Conservation (phyloP, 1,140 invertebrate genomes). For the Drosophila repleta region DNA sequence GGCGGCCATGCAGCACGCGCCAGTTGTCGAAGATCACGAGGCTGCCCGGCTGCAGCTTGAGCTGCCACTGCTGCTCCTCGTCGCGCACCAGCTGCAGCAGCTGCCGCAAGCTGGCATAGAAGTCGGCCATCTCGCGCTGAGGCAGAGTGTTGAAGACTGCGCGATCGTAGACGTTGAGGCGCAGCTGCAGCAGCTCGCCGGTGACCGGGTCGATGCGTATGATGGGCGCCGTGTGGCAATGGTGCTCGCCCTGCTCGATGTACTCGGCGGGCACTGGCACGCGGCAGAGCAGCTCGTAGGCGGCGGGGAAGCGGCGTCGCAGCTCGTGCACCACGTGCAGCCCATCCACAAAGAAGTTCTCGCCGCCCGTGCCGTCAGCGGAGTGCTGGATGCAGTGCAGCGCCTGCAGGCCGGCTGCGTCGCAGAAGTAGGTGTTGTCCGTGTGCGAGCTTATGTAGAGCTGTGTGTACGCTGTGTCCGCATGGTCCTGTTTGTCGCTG, state of each 20-base stretch:
- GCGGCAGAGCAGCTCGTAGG: conserved; percentile 86
- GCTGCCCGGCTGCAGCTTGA: conserved; percentile 87
- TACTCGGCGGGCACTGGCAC: conserved; percentile 87
- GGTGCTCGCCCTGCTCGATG: conserved; percentile 86
- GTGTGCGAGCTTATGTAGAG: conserved; percentile 85
- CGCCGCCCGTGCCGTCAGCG: conserved; percentile 86
- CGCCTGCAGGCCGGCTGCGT: conserved; percentile 89
- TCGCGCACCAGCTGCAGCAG: conserved; percentile 86
- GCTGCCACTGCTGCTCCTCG: conserved; percentile 85
- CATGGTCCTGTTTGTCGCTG: conserved; percentile 85
- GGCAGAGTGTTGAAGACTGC: conserved; percentile 86
- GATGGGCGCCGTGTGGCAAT: conserved; percentile 85
- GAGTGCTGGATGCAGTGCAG: conserved; percentile 88
- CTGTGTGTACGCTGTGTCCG: conserved; percentile 89
- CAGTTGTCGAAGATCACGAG: conserved; percentile 91
- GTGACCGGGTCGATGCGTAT: conserved; percentile 85
- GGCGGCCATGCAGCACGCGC: conserved; percentile 89
- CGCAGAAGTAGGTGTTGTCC: conserved; percentile 90
- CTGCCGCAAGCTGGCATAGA: conserved; percentile 87
- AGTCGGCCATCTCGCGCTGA: conserved; percentile 85
- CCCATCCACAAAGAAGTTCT: conserved; percentile 89
- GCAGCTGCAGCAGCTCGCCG: conserved; percentile 85
- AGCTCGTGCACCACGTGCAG: conserved; percentile 87
- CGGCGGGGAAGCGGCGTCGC: conserved; percentile 84
- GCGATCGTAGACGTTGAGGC: conserved; percentile 89